Evolutionary conservation across 2,113 vertebrate genomes (phyloP).

Genomic region (Nycticorax nycticorax): DNA sequence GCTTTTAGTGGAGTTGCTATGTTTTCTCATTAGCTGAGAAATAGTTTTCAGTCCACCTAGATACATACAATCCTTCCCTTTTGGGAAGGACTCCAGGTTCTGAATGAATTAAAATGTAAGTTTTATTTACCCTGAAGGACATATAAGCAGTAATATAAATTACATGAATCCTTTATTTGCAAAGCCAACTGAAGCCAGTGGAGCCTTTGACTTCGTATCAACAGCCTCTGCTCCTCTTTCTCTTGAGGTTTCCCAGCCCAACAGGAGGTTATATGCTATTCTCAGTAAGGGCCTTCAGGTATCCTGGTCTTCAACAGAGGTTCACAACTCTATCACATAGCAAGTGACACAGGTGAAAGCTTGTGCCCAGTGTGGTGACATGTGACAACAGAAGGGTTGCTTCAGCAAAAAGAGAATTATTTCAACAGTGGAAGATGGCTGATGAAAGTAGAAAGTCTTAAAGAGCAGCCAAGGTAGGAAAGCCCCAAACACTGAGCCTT

Average conservation of each 20-base stretch:
- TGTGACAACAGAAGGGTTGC: background rate
- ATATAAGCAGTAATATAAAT: background rate
- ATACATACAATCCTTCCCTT: background rate
- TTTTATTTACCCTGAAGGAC: background rate
- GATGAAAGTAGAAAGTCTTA: background rate
- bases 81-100: background rate
- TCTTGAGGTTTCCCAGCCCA: background rate
- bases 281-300: background rate
- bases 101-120: background rate
- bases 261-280: background rate
- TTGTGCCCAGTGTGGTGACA: no score
- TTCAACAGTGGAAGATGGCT: background rate
- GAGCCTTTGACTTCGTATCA: background rate
- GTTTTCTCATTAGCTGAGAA: background rate
- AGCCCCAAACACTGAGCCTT: background rate
- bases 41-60: background rate
- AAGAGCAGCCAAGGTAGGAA: background rate
- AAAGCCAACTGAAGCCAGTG: background rate
- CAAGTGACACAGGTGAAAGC: background rate
- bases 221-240: background rate
- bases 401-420: background rate
- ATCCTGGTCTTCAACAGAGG: background rate
- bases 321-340: background rate
- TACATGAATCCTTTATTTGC: background rate
- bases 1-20: background rate